These are phyloP conservation scores for Hydra vulgaris DNA, from an alignment of 30 jellyfish, hydroid and myxozoan genomes.

Conservation along the genomic window DNA sequence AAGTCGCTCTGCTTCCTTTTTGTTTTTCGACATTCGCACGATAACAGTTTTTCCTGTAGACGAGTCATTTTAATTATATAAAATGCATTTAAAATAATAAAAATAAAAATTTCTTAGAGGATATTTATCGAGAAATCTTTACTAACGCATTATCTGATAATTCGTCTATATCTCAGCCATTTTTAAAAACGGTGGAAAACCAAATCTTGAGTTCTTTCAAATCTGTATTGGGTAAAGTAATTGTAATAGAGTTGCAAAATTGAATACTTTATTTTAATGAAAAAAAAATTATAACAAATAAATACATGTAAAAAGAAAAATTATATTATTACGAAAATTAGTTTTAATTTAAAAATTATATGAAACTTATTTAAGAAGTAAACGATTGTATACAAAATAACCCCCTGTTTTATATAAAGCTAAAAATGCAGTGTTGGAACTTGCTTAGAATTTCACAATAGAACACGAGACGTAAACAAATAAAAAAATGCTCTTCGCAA, in stretches of 20 bases:
- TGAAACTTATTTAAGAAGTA: background rate
- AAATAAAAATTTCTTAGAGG: background rate
- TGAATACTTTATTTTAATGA: background rate
- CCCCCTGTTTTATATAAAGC: background rate
- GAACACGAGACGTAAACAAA: background rate
- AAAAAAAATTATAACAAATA: no score
- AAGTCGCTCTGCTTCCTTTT: constrained; percentile 6
- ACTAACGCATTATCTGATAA: background rate
- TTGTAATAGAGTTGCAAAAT: background rate
- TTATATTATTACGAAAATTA: no score
- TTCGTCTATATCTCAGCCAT: constrained; percentile 15
- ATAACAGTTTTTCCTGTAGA: constrained; percentile 8
- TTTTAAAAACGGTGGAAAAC: constrained; percentile 15
- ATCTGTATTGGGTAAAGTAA: background rate
- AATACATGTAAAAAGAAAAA: no score
- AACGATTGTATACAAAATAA: background rate
- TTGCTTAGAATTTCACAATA: background rate
- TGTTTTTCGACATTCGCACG: constrained; percentile 37
- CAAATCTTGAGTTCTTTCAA: background rate
- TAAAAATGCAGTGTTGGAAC: background rate
- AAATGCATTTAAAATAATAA: background rate
- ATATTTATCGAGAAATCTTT: background rate
- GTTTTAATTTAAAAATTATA: background rate
- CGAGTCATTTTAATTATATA: constrained; percentile 18
- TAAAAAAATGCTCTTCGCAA: background rate